Conservation (phyloP, 2,888 invertebrate species). For the Leucoma salicis region DNA sequence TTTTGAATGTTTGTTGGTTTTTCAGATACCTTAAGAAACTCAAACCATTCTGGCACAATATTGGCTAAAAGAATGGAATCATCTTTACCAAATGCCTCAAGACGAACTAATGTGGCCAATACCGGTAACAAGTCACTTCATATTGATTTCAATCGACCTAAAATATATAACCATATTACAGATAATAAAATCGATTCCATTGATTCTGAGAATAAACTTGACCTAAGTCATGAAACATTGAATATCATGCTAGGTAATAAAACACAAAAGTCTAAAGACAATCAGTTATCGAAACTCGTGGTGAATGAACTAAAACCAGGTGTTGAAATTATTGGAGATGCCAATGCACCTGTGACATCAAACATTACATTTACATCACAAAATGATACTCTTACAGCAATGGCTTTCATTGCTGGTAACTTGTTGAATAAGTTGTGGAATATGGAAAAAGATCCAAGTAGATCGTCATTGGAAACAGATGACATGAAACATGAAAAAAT, state of each 20-base stretch:
- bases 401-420: conserved; percentile 73
- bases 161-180: conserved; percentile 47
- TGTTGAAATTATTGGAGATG: conserved; percentile 60
- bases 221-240: conserved; percentile 41
- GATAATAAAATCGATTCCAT: conserved; percentile 63
- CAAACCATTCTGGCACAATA: conserved; percentile 56
- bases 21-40: conserved; percentile 59
- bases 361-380: conserved; percentile 72
- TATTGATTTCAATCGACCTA: conserved; percentile 55
- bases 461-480: conserved; percentile 57
- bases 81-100: conserved; percentile 32
- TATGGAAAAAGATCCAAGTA: conserved; percentile 59
- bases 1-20: too few species aligned
- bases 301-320: conserved; percentile 65
- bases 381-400: conserved; percentile 70
- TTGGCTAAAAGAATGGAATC: conserved; percentile 46
- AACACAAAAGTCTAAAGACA: conserved; percentile 52
- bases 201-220: conserved; percentile 42
- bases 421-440: conserved; percentile 71
- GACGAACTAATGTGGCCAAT: conserved; percentile 40
- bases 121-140: conserved; percentile 48
- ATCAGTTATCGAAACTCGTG: conserved; percentile 61
- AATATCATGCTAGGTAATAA: conserved; percentile 48
- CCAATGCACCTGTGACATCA: conserved; percentile 51
- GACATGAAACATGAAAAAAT: conserved; percentile 64